Evolutionary conservation across 2,888 invertebrate species (phyloP).

Genomic region (Pyrgus malvae): DNA sequence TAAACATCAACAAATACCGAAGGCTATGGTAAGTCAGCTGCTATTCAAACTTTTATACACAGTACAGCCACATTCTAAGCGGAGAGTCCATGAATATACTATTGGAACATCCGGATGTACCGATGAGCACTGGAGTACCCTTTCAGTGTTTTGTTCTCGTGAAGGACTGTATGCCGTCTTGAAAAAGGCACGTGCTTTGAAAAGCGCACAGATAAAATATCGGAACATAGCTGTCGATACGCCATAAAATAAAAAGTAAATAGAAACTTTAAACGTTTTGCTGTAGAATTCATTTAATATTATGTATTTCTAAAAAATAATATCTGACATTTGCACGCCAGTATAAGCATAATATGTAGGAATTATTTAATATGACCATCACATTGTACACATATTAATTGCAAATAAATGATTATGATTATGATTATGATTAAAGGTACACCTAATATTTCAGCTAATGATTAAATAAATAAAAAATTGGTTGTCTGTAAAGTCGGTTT

Average conservation of each 20-base stretch:
- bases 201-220: conserved; percentile 22
- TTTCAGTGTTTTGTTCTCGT: conserved; percentile 26
- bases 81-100: conserved; percentile 19
- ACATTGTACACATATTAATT: too few relatives aligned
- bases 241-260: neutral
- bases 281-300: too few relatives aligned
- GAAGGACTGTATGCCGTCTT: conserved; percentile 12
- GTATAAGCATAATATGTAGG: too few relatives aligned
- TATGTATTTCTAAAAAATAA: too few relatives aligned
- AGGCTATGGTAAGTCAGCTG: conserved; percentile 34
- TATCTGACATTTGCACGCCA: too few relatives aligned
- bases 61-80: conserved; percentile 14
- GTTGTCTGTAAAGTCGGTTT: too few relatives aligned
- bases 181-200: conserved; percentile 17
- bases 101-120: conserved; percentile 22
- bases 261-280: neutral
- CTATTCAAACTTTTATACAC: conserved; percentile 15
- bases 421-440: too few relatives aligned
- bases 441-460: too few relatives aligned
- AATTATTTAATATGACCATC: too few relatives aligned
- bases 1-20: conserved; percentile 36
- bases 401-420: too few relatives aligned
- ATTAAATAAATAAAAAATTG: too few relatives aligned
- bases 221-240: conserved; percentile 19
- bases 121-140: conserved; percentile 8